Conservation (phyloP, 2,113 vertebrate species). For the Tringa solitaria region DNA sequence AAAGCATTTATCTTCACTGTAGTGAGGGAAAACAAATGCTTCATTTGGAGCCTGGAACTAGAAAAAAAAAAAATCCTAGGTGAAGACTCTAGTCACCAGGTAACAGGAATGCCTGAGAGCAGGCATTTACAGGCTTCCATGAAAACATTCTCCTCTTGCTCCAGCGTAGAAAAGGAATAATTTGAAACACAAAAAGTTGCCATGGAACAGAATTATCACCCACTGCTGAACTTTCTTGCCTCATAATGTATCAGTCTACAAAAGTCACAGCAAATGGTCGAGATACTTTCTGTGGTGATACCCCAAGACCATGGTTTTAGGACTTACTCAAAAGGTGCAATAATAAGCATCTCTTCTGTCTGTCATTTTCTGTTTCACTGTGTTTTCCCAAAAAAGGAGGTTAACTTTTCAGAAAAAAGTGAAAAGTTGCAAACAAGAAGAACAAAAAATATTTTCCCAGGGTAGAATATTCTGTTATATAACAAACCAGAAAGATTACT, state of each 20-base stretch:
- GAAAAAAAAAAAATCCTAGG: background rate
- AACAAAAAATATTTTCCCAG: constrained; percentile 59
- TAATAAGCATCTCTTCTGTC: background rate
- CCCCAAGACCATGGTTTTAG: background rate
- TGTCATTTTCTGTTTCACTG: constrained; percentile 31
- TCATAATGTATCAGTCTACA: constrained; percentile 8
- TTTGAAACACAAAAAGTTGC: background rate
- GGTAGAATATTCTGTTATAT: constrained; percentile 64
- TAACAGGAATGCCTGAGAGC: background rate
- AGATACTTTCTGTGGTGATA: background rate
- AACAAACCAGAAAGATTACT: constrained; percentile 53
- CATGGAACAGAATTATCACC: background rate
- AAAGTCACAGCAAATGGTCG: constrained; percentile 18
- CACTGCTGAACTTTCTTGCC: constrained; percentile 3
- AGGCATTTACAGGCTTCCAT: background rate
- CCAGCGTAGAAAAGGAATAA: background rate
- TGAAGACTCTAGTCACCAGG: background rate
- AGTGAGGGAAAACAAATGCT: background rate
- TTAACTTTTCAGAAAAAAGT: constrained; percentile 39
- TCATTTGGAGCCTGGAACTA: background rate
- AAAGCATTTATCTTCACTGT: background rate
- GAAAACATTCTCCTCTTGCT: background rate
- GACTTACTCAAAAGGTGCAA: background rate
- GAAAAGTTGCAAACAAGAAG: constrained; percentile 14
- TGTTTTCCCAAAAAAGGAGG: background rate